These are phyloP conservation scores for Cyrtonyx montezumae DNA, from an alignment of 2,113 vertebrate species.

Conservation along the genomic window DNA sequence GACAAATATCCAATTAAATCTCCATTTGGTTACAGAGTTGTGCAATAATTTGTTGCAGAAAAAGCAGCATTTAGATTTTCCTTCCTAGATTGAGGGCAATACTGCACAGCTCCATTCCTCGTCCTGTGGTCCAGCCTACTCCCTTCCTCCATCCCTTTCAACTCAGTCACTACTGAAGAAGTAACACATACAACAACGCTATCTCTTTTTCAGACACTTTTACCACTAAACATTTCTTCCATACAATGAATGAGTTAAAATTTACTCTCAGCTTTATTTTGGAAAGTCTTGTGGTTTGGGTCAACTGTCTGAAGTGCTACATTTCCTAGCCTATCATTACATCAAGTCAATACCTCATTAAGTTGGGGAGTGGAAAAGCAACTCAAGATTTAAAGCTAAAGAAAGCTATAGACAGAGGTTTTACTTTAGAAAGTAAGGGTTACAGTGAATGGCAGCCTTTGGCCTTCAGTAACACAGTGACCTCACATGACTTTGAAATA, in stretches of 20 bases:
- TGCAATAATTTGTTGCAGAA: not conserved
- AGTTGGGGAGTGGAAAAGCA: not conserved
- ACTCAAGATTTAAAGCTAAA: not conserved
- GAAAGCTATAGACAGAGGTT: not conserved
- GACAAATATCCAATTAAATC: not conserved
- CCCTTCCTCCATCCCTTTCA: not conserved
- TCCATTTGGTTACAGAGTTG: not conserved
- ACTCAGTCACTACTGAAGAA: not conserved
- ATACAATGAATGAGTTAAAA: not conserved
- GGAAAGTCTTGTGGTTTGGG: not conserved
- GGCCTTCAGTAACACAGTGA: not conserved
- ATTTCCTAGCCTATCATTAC: not conserved
- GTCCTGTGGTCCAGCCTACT: not conserved
- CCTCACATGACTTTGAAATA: not conserved
- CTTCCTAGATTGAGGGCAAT: not conserved
- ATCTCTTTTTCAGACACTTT: not conserved
- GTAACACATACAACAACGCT: not conserved
- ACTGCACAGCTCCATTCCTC: not conserved
- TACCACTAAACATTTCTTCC: not conserved
- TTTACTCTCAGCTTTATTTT: not conserved
- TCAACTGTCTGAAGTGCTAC: not conserved
- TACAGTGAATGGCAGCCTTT: not conserved
- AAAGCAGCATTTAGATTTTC: not conserved
- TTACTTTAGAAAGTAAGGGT: not conserved
- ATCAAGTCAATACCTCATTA: not conserved